phyloP scores from a whole-genome alignment of 2,113 vertebrate species.

The Callionymus lyra region DNA sequence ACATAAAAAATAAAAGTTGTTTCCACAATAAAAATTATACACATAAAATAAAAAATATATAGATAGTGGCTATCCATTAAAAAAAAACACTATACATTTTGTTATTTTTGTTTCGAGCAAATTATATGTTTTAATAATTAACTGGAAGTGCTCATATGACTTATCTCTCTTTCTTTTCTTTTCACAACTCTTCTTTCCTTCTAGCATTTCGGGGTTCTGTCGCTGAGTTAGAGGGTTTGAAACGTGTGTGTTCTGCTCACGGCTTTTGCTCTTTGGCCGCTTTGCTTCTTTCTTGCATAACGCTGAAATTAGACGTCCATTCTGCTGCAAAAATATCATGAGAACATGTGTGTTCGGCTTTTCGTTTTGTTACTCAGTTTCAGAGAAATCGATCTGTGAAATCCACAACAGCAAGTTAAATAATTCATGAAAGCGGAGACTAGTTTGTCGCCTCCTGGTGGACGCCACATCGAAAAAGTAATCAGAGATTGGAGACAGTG shows the following conservation, averaged over 20 bases:
- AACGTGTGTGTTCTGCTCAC: slow-evolving; percentile 64
- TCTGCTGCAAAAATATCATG: too few species aligned
- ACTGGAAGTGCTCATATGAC: too few species aligned
- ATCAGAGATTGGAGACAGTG: slow-evolving; percentile 9
- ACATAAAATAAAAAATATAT: too few species aligned
- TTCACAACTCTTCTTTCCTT: slow-evolving; percentile 27
- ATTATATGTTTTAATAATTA: too few species aligned
- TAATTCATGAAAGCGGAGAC: slow-evolving; percentile 4
- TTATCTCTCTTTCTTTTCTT: slow-evolving; percentile 29
- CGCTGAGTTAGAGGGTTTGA: slow-evolving; percentile 68
- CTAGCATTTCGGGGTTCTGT: slow-evolving; percentile 62
- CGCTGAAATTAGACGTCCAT: slow-evolving; percentile 8
- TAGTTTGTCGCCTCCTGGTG: slow-evolving; percentile 18
- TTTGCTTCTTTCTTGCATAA: slow-evolving; percentile 28
- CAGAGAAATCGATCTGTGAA: too few species aligned
- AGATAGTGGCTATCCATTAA: too few species aligned
- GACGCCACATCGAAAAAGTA: slow-evolving; percentile 1
- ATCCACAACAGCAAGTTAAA: too few species aligned
- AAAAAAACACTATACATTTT: too few species aligned
- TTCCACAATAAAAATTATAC: too few species aligned
- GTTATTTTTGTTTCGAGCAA: too few species aligned
- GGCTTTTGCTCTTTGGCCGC: slow-evolving; percentile 40
- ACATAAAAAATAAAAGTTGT: too few species aligned
- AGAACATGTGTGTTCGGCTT: background rate
- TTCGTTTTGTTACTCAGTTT: too few species aligned